Evolutionary conservation across 1,140 invertebrate species (phyloP), one percentile per base, ranked within the genome.

Genomic region (Saccostrea glomerata): DNA sequence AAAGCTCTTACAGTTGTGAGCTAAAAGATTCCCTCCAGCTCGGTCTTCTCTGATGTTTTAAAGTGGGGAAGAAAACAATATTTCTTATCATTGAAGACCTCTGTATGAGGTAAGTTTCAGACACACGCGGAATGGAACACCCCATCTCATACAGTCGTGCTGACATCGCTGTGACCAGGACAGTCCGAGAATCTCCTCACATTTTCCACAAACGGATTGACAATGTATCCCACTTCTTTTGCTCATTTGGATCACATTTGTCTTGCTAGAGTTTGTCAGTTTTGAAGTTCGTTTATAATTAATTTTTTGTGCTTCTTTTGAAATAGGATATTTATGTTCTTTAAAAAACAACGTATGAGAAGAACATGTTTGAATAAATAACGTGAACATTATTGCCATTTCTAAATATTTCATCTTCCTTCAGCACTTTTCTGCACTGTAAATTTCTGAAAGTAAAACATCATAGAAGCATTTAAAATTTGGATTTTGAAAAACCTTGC

Each of bases 191-290:
- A 77, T 77, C 25, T 77, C 23, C 25, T 77, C 70, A 77, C 70
- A 77, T 77, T 77, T 77, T 77, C 70, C 70, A 77, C 70, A 77
- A 25, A 77, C 70, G 25, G 12, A 77, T 0, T 30, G 23, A 77
- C 25, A 77, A 17, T 30, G 70, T 30, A 77, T 77, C 25, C 70
- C 70, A 0, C 70, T 77, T 77, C 70, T 36, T 77, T 77, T 77
- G 70, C 11, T 30, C 25, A 77, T 77, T 30, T 12, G 9, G 13
- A 36, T 77, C 25, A 77, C 25, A 11, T 77, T 77, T 9, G 13
- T 25, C 30, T 77, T 25, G 25, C 15, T 15, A 17, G 15, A 17
- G 58, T 63, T 20, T 2, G 58, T 2, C 17, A 20, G 5, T 47
- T 47, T 47, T 47, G 9, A 47, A 47, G 6, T 47, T 2, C 6